Percentiles rank a stretch among this genome's conserved stretches.
phyloP scores from a whole-genome alignment of 2,888 invertebrate species.

The Alloscopus bannaensis region DNA sequence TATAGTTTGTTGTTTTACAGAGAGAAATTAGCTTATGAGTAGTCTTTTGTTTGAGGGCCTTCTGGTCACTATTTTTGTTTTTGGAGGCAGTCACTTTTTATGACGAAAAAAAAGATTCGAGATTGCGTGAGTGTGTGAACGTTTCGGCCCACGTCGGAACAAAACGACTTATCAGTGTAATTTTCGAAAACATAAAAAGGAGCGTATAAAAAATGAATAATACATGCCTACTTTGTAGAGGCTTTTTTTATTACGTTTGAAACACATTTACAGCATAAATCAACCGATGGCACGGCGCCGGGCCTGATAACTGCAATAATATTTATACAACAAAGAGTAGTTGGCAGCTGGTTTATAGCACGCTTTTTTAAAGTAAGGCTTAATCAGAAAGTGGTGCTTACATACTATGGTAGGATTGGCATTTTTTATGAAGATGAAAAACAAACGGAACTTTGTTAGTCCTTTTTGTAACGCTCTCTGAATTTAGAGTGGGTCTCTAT shows the following conservation, averaged over 20 bases:
- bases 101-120: too few species aligned
- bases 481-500: background rate
- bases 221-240: slow-evolving; percentile 22
- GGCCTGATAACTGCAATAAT: slow-evolving; percentile 2
- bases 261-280: slow-evolving; percentile 16
- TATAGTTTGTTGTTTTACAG: too few species aligned
- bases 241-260: slow-evolving; percentile 1
- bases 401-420: too few species aligned
- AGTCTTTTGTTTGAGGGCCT: too few species aligned
- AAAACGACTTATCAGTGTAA: slow-evolving; percentile 52
- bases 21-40: too few species aligned
- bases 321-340: background rate
- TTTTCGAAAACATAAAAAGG: slow-evolving; percentile 50
- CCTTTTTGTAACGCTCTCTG: background rate
- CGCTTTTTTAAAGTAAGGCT: too few species aligned
- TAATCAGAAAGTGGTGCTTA: too few species aligned
- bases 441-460: slow-evolving; percentile 1
- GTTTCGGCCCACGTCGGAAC: slow-evolving; percentile 25
- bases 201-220: slow-evolving; percentile 37
- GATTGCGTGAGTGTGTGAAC: slow-evolving; percentile 40
- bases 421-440: too few species aligned
- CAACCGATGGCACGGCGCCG: slow-evolving; percentile 47
- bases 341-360: slow-evolving; percentile 13
- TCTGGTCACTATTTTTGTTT: too few species aligned
- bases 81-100: too few species aligned